Evolutionary conservation across 2,113 vertebrate species (phyloP).

Genomic region (Scytalopus superciliaris): DNA sequence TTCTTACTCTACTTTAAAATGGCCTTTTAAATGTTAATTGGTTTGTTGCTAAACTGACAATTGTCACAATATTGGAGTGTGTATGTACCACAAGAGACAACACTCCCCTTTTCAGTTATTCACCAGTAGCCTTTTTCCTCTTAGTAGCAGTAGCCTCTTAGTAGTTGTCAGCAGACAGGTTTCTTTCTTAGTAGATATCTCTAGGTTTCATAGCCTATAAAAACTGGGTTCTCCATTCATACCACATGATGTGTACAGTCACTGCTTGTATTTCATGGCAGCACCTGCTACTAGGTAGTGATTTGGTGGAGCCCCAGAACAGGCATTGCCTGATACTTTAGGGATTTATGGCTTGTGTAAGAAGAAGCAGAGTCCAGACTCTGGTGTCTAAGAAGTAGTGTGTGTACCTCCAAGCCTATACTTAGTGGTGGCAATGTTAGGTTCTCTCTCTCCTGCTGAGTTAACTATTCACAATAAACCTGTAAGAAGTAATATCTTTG

Average conservation of each 20-base stretch:
- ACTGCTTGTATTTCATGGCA: not conserved
- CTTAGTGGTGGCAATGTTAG: not conserved
- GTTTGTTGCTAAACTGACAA: not conserved
- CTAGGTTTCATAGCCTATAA: not conserved
- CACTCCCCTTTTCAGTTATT: not conserved
- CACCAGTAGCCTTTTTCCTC: not conserved
- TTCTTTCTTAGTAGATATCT: not conserved
- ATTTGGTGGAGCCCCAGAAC: not conserved
- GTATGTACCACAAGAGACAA: not conserved
- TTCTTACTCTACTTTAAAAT: not conserved
- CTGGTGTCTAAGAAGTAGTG: not conserved
- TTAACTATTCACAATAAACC: not conserved
- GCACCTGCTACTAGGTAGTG: not conserved
- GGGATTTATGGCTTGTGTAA: not conserved
- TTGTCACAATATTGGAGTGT: not conserved
- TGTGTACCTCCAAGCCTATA: not conserved
- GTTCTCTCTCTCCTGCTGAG: not conserved
- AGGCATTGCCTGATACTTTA: fast-evolving
- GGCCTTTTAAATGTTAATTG: not conserved
- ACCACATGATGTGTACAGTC: not conserved
- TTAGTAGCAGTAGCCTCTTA: not conserved
- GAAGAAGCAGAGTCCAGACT: not conserved
- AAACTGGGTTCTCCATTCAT: not conserved
- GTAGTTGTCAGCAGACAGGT: not conserved
- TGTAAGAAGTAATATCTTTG: not conserved